Evolutionary conservation across 2,797 vertebrate species (phyloP), one percentile per base, ranked within the genome.

Genomic region (Phataginus tetradactyla): DNA sequence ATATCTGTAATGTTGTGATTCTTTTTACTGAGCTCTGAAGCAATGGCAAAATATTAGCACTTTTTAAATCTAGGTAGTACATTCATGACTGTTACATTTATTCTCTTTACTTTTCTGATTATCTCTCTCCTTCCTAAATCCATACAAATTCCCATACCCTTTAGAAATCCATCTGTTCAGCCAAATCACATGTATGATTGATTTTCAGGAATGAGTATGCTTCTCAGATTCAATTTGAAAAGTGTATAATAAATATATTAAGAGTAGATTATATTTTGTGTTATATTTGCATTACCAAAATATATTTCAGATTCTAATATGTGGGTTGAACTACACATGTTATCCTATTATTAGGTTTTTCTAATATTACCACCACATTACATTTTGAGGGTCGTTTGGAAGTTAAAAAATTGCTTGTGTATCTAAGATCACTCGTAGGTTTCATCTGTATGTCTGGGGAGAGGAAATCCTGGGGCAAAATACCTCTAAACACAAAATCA

Each of bases 21-120:
- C 64, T 90, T 86, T 96, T 88, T 69, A 90, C 68, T 90, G 81
- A 85, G 13, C 11, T 89, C 79, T 17, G 21, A 78, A 86, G 55
- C 66, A 92, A 39, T 13, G 45, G 32, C 12, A 84, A 86, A 86
- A 69, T 63, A 45, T 59, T 42, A 75, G 20, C 78, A 86, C 25
- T 86, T 96, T 86, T 34, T 42, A 95, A 69, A 77, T 90, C 75
- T 78, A 75, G 63, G 61, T 49, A 64, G 21, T 53, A 39, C 27
- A 32, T n/a, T n/a, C 27, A 71, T 2, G 9, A 27, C 15, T 81
- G 13, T 80, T 77, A 23, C 5, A 68, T 77, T 45, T 96, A 79
- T 90, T 64, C 32, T 85, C 68, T 66, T 55, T 57, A 68, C 23
- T 42, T 83, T 39, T 92, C 37, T 69, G 13, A 90, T 45, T 45